Percentiles rank a stretch among this genome's conserved stretches.
Conservation (phyloP, 2,888 invertebrate genomes). For the Oligia strigilis region DNA sequence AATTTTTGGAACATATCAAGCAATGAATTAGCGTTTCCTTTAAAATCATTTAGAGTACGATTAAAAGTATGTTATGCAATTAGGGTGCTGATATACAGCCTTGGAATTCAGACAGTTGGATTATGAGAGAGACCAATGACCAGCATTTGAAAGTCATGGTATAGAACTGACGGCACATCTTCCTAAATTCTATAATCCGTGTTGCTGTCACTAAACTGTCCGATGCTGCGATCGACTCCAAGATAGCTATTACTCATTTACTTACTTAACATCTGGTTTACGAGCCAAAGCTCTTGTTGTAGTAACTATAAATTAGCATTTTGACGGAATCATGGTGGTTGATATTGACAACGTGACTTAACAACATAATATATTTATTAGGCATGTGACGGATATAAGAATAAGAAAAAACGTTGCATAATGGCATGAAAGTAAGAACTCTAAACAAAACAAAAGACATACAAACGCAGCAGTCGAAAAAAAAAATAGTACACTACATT, state of each 20-base stretch:
- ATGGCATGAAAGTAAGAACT: constrained; percentile 6
- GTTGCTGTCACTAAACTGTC: constrained; percentile 20
- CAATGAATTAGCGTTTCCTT: not conserved
- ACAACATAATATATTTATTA: not conserved
- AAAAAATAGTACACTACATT: not conserved
- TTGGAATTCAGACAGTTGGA: not conserved
- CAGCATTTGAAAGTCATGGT: not conserved
- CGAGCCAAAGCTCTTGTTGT: constrained; percentile 33
- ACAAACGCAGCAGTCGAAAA: not conserved
- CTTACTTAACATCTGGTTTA: constrained; percentile 30
- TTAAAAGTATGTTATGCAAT: too few species aligned
- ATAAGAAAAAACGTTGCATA: constrained; percentile 6
- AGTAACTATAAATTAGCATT: constrained; percentile 18
- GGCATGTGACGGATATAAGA: not conserved
- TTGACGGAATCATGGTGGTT: constrained; percentile 23
- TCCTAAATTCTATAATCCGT: constrained; percentile 14
- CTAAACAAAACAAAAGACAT: constrained; percentile 2
- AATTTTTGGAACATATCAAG: too few species aligned
- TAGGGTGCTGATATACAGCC: not conserved
- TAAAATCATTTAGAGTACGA: not conserved
- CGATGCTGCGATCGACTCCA: constrained; percentile 26
- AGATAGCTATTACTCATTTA: constrained; percentile 47
- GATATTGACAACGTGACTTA: constrained; percentile 9
- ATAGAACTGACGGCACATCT: not conserved
- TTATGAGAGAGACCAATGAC: not conserved